Base-by-base conservation (phyloP, 2,888 invertebrate species). In the Meandrusa payeni region DNA sequence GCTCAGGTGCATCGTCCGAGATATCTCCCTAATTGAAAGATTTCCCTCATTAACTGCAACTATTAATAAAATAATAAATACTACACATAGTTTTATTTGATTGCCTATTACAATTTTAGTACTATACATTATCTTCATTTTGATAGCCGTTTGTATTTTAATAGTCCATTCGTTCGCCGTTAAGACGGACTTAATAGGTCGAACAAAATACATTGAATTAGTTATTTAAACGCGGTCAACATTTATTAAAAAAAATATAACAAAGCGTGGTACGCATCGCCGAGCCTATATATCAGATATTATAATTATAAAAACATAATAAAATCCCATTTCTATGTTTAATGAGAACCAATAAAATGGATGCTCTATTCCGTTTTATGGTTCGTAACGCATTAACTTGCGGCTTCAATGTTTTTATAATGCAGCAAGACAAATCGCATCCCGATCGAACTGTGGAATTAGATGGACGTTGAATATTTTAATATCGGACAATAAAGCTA, bases 351-450 rank as follows among this genome's bases (percentile, higher is more conserved):
- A 73, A 79, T 79, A 78, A 76, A 69, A 74, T 62, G 65, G 64
- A 67, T 69, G 62, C 68, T 67, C 68, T 55, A 68, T 69, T 64
- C 54, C 51, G 51, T 64, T 75, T 77, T 76, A 77, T 81, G 64
- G 78, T 69, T 65, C 65, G 61, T 57, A 61, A 62, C 63, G 57
- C 61, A 67, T 77, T 81, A 76, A 77, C 62, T 59, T 64, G 54
- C 57, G 53, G 62, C 57, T 64, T 70, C 72, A 68, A 78, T 74
- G 72, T 71, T 74, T 72, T 76, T 73, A 78, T 80, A 79, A 82
- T 76, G 71, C 67, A 68, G 71, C 79, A 74, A 76, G 78, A 79
- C 80, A 75, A 82, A 86, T 85, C 75, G 76, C 56, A 55, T 62
- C 64, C 58, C 69, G 68, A 69, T 71, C 68, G 63, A 69, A 54